Base-by-base conservation (phyloP, 2,888 invertebrate species). In the Tupiocoris notatus region DNA sequence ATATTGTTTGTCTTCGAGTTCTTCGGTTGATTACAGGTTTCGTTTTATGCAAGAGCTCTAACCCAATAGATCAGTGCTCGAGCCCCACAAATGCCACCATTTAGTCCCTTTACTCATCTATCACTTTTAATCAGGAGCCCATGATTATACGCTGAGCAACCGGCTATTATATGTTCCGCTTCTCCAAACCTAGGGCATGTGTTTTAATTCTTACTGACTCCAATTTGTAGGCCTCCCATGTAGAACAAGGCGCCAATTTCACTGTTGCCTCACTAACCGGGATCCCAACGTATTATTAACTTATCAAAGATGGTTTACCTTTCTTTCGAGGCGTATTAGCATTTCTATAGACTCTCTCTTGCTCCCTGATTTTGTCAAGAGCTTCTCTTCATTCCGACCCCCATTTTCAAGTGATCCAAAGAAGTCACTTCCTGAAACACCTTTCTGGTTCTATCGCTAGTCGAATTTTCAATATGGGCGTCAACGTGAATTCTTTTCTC, bases 191-290 rank as follows among this genome's bases (percentile, higher is more conserved):
- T 54, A 64, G 76, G 76, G 76, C 78, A 78, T 78, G 78, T 77
- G 78, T 74, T 78, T 78, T 78, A 78, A 78, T 78, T 78, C 77
- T 78, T 78, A 77, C 75, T 67, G 77, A 78, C 77, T 77, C 77
- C 78, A 78, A 78, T 78, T 78, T 78, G 78, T 78, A 24, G 64
- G 78, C 64, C 78, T 76, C 78, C 76, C 78, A 78, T 77, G 78
- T 75, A 62, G 78, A 66, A 12, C 57, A 23, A 78, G 78, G 78
- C 78, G 78, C 78, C 78, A 75, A 78, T 77, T 75, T 77, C 77
- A 67, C 75, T 78, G 78, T 78, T 78, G 75, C 75, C 67, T 73
- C 75, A 71, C 76, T 70, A 66, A 67, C 68, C 62, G 66, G 68
- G 67, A 65, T 65, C 57, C 22, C 39, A 77, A 77, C 78, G 70